A percentile compares a stretch with the other conserved stretches of the same genome.
Conservation (phyloP, 2,797 vertebrate genomes). For the Sylvilagus floridanus region DNA sequence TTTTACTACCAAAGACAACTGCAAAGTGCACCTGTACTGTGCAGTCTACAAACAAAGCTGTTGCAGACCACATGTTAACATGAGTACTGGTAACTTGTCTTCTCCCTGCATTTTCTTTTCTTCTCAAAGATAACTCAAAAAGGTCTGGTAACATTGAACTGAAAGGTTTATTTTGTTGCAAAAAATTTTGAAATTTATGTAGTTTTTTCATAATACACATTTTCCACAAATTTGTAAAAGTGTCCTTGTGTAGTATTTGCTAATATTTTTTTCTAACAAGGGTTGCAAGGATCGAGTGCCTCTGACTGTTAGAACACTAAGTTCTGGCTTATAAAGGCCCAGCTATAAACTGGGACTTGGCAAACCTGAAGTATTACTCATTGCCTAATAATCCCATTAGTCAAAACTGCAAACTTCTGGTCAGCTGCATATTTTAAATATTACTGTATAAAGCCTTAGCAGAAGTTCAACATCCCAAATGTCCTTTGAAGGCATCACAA, state of each 20-base stretch:
- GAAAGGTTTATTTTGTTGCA: too few species aligned
- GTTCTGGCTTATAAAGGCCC: slow-evolving; percentile 69
- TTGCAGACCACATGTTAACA: neutral
- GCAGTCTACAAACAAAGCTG: neutral
- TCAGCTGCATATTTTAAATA: slow-evolving; percentile 77
- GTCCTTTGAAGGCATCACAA: slow-evolving; percentile 55
- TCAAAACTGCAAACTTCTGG: slow-evolving; percentile 76
- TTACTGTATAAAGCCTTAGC: slow-evolving; percentile 61
- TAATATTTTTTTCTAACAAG: slow-evolving; percentile 61
- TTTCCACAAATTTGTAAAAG: too few species aligned
- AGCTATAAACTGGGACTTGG: slow-evolving; percentile 77
- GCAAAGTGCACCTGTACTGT: neutral
- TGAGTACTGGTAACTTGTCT: neutral
- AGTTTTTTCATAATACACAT: too few species aligned
- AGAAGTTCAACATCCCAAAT: slow-evolving; percentile 44
- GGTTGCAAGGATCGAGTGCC: slow-evolving; percentile 41
- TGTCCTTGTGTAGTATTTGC: neutral
- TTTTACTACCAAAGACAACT: neutral
- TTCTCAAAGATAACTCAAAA: too few species aligned
- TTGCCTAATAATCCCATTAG: slow-evolving; percentile 78
- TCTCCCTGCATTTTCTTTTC: neutral
- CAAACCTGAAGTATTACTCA: slow-evolving; percentile 78
- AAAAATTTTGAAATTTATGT: too few species aligned
- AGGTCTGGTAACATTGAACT: too few species aligned
- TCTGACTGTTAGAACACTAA: slow-evolving; percentile 64